Base-by-base conservation (phyloP, 1,140 invertebrate species). In the Heliothis subflexa region DNA sequence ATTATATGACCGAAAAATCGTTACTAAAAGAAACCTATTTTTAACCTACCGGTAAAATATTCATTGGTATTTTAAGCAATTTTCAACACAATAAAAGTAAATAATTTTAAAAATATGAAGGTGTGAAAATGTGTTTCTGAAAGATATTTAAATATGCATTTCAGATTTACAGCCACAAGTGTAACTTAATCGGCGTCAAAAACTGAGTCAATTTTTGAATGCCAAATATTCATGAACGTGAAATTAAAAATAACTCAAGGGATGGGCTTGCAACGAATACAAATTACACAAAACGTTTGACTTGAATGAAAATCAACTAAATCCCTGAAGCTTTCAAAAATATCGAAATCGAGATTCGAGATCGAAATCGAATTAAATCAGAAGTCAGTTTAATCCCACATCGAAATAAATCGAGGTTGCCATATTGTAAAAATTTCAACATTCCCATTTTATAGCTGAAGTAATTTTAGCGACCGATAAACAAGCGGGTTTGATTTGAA, bases 301-400 rank as follows among this genome's bases (percentile, higher is more conserved):
- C 12, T 12, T 45, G 16, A 18, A 47, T 47, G 3, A 62, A 40
- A 16, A 14, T 13, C 13, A 59, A 10, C 33, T 3, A 40, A 40
- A 40, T 40, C 25, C 14, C 33, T 45, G 16, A 64, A 45, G 14
- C 61, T n/a, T 45, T 40, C 13, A 21, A n/a, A 18, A 66, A 66
- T 21, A 9, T 40, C 40, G 2, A 47, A 66, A 66, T 66, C 18
- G 49, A 3, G 33, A 66, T 66, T 66, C 18, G 62, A 45, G 40
- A 47, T 66, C 11, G 10, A 47, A 47, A 66, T 47, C 16, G 62
- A 47, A 66, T 66, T 66, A 66, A 66, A 47, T 47, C 62, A 66
- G 40, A 66, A 66, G 16, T 66, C 62, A 66, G 10, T n/a, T 66
- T 18, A 66, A 66, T 47, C 62, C 62, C 10, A 1, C 13, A 59